A percentile compares a stretch with the other conserved stretches of the same genome.
Conservation (phyloP, 2,888 invertebrate genomes). For the Polydrusus cervinus region DNA sequence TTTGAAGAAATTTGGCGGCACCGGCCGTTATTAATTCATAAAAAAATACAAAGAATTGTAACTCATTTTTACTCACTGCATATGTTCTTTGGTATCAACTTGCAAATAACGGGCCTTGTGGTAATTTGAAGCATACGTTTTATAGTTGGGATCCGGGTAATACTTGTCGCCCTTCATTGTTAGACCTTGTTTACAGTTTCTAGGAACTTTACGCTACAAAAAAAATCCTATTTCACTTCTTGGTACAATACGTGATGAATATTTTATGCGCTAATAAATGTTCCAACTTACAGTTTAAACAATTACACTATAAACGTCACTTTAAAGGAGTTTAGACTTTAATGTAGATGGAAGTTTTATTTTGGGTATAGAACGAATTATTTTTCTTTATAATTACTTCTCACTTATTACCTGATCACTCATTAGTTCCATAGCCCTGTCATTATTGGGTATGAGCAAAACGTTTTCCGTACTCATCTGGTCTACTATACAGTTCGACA, state of each 20-base stretch:
- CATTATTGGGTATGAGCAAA: constrained; percentile 82
- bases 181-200: constrained; percentile 78
- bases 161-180: constrained; percentile 81
- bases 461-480: constrained; percentile 82
- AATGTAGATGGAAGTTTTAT: no score
- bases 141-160: constrained; percentile 85
- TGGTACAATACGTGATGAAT: no score
- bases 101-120: constrained; percentile 76
- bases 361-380: no score
- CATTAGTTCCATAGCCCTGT: constrained; percentile 82
- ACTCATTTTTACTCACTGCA: constrained; percentile 70
- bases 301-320: no score
- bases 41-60: no score
- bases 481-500: constrained; percentile 91
- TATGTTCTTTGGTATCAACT: constrained; percentile 78
- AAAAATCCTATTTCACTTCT: not conserved
- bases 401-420: constrained; percentile 68
- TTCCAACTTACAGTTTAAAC: no score
- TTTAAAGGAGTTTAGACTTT: no score
- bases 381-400: not conserved
- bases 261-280: no score
- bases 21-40: not conserved
- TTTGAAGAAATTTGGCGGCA: no score
- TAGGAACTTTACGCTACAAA: constrained; percentile 75
- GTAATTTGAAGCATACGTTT: constrained; percentile 79